Conservation (phyloP, 2,797 vertebrate species). For the Phylloscopus collybita region DNA sequence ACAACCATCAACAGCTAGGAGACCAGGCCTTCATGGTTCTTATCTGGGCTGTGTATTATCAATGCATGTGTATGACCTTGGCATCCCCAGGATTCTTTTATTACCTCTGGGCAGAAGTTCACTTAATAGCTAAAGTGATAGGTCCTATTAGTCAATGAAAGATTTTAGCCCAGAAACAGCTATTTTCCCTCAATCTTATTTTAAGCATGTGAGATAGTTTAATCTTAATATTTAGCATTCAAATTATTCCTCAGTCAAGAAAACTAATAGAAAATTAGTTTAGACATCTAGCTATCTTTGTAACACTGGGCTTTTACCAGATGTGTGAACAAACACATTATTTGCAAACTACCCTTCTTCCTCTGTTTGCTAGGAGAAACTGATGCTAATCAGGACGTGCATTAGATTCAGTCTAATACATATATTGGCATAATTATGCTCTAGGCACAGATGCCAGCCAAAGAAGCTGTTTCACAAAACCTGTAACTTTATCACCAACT, state of each 20-base stretch:
- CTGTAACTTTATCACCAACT: neutral
- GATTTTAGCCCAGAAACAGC: neutral
- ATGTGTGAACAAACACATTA: neutral
- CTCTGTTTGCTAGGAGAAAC: neutral
- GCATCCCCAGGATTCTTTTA: neutral
- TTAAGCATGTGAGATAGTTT: neutral
- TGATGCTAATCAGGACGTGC: neutral
- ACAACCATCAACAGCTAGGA: neutral
- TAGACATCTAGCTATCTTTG: neutral
- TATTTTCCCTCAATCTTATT: neutral
- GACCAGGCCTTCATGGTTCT: neutral
- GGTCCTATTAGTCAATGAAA: neutral
- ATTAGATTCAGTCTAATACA: neutral
- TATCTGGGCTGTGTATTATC: neutral
- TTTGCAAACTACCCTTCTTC: neutral
- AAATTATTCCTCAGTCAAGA: neutral
- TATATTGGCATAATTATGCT: neutral
- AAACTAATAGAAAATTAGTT: neutral
- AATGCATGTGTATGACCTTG: neutral
- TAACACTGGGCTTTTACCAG: neutral
- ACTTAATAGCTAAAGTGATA: neutral
- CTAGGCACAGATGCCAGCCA: neutral
- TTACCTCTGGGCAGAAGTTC: neutral
- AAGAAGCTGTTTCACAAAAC: neutral
- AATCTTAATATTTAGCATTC: neutral